Conservation (phyloP, 2,888 invertebrate species). For the Spisula subtruncata region DNA sequence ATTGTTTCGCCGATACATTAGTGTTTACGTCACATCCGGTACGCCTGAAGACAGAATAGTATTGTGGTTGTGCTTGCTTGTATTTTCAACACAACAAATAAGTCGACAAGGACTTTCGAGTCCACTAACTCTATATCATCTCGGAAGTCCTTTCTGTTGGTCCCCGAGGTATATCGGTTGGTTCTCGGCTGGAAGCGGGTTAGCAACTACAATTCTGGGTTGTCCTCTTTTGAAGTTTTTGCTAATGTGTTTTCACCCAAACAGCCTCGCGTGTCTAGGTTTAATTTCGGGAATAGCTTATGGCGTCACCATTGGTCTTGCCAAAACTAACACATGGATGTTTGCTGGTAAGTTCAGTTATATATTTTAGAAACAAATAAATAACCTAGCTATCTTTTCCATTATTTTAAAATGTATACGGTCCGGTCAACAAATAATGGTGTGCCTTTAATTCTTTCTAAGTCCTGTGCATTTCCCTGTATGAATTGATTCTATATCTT, state of each 20-base stretch:
- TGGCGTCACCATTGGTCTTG: conserved; percentile 34
- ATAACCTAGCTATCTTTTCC: too few relatives aligned
- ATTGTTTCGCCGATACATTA: conserved; percentile 24
- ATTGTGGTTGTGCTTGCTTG: conserved; percentile 40
- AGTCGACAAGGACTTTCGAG: conserved; percentile 11
- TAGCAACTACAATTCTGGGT: conserved; percentile 22
- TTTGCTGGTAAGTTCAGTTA: conserved; percentile 30
- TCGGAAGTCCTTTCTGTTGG: conserved; percentile 54
- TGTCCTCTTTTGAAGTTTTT: conserved; percentile 32
- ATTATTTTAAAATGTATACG: too few relatives aligned
- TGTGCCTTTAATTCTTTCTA: too few relatives aligned
- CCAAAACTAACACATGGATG: conserved; percentile 12
- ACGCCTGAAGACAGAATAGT: background rate
- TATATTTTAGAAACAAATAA: background rate
- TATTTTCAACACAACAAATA: conserved; percentile 27
- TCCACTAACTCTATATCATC: conserved; percentile 43
- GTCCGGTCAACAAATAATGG: too few relatives aligned
- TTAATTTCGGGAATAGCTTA: conserved; percentile 25
- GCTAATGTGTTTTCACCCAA: conserved; percentile 38
- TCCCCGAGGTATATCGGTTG: conserved; percentile 38
- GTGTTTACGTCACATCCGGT: conserved; percentile 27
- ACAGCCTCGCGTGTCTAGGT: conserved; percentile 39
- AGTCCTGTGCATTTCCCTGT: too few relatives aligned
- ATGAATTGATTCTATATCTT: too few relatives aligned
- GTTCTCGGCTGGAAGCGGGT: conserved; percentile 27